These are phyloP conservation scores for Phaedon cochleariae DNA, from an alignment of 2,888 invertebrate genomes.

Conservation along the genomic window DNA sequence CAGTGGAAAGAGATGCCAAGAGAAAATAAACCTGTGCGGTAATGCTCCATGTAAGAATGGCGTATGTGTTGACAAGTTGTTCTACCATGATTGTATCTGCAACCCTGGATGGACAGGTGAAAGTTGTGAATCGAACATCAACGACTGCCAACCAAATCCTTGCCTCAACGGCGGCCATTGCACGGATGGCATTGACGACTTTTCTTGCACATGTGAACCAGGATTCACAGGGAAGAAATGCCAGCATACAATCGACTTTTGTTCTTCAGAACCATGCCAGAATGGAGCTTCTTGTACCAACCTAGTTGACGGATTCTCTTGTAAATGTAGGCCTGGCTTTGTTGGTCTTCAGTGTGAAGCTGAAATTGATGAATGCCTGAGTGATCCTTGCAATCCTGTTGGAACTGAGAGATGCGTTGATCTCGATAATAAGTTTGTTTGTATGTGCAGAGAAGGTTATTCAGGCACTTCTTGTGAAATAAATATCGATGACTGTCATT, in stretches of 20 bases:
- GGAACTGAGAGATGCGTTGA: constrained; percentile 93
- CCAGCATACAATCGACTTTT: constrained; percentile 85
- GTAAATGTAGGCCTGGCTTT: constrained; percentile 93
- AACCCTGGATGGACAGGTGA: constrained; percentile 90
- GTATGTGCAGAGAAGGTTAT: constrained; percentile 90
- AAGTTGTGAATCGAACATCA: constrained; percentile 88
- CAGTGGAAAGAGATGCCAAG: constrained; percentile 94
- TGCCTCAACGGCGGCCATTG: constrained; percentile 95
- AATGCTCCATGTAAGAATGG: constrained; percentile 93
- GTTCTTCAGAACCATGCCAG: constrained; percentile 88
- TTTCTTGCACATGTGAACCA: constrained; percentile 88
- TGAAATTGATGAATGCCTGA: constrained; percentile 90
- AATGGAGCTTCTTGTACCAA: constrained; percentile 91
- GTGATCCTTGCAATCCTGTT: constrained; percentile 88
- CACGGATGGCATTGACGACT: constrained; percentile 85
- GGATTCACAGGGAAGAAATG: constrained; percentile 94
- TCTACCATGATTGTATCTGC: constrained; percentile 88
- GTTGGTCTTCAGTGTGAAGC: constrained; percentile 94
- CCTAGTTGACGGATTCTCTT: constrained; percentile 87
- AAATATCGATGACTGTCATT: constrained; percentile 88
- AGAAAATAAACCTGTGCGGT: constrained; percentile 91
- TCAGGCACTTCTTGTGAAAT: constrained; percentile 84
- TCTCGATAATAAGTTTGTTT: constrained; percentile 85
- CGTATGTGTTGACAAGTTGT: constrained; percentile 89
- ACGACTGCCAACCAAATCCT: constrained; percentile 88